Evolutionary conservation across 2,797 vertebrate genomes (phyloP), one percentile per base, ranked within the genome.

Genomic region (Protosalanx chinensis): DNA sequence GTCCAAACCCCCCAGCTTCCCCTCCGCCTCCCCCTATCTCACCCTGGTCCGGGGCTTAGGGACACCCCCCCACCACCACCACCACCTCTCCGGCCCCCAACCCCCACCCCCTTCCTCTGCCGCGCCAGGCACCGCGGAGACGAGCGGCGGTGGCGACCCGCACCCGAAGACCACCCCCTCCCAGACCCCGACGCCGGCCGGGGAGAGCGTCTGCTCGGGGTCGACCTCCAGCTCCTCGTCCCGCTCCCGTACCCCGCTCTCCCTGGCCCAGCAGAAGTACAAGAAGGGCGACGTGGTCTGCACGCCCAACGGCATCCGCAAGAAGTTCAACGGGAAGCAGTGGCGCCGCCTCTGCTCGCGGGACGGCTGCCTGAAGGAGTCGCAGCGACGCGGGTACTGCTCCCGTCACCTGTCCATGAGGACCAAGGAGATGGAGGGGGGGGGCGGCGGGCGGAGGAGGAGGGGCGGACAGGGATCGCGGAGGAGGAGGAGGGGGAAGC

Each of bases 241-340:
- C 49, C 92, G 94, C 27, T 94, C 95, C 53, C 92, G 95, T 56
- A 96, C 95, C 0, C 95, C 96, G 0, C 86, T 96, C 35, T 94
- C 95, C 0, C 90, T 93, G 0, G 93, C 93, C 33, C 95, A 96
- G 84, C 95, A 96, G 85, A 96, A 95, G 75, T 98, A 97, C 74
- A 97, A 97, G 79, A 98, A 98, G 75, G 96, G 96, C 0, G 96
- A 97, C 0, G 96, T 98, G 70, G 96, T 98, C 0, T 97, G 95
- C 80, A 97, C 96, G 0, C 95, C 95, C 12, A 96, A 95, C 0
- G 96, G 96, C 7, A 96, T 97, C 60, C 94, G 96, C 0, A 97
- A 97, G 87, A 97, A 97, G 83, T 97, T 97, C 77, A 97, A 97
- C 0, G 96, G 96, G 27, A 97, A 97, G 86, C 96, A 97, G 72